These are phyloP conservation scores for Eucidaris tribuloides DNA, from an alignment of 35 echinoderm and acorn worm genomes.

Conservation along the genomic window DNA sequence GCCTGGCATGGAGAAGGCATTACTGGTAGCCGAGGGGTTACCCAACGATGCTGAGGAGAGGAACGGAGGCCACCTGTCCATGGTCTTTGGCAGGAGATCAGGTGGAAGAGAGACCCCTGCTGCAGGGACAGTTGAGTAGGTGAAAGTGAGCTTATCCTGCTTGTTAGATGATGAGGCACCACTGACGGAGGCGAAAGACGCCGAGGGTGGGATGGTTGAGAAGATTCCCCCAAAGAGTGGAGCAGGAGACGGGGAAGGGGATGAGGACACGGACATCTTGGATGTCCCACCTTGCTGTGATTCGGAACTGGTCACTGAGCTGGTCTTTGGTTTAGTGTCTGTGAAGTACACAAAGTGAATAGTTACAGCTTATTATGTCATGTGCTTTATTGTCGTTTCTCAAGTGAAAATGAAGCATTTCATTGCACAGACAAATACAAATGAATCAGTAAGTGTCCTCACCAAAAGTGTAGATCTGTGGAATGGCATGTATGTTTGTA, in stretches of 20 bases:
- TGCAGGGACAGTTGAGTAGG: neutral
- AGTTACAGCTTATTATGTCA: too few species aligned
- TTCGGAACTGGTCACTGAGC: neutral
- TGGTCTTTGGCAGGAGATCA: constrained; percentile 15
- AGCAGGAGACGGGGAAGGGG: neutral
- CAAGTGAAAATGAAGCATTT: too few species aligned
- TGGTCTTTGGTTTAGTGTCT: neutral
- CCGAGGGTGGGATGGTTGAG: neutral
- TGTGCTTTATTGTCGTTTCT: too few species aligned
- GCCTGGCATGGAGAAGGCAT: constrained; percentile 46
- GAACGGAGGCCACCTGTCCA: constrained; percentile 14
- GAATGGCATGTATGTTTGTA: too few species aligned
- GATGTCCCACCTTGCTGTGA: neutral
- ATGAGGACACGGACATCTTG: neutral
- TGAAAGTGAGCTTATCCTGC: neutral
- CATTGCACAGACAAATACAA: too few species aligned
- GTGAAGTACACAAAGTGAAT: too few species aligned
- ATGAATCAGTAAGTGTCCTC: too few species aligned
- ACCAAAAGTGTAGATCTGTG: too few species aligned
- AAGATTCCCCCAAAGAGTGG: neutral
- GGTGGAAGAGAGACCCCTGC: neutral
- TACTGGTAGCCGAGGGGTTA: neutral
- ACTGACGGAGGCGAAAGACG: too few species aligned
- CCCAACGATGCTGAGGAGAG: neutral
- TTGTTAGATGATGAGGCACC: neutral